Conservation (phyloP, 1,140 invertebrate genomes). For the Formica exsecta region DNA sequence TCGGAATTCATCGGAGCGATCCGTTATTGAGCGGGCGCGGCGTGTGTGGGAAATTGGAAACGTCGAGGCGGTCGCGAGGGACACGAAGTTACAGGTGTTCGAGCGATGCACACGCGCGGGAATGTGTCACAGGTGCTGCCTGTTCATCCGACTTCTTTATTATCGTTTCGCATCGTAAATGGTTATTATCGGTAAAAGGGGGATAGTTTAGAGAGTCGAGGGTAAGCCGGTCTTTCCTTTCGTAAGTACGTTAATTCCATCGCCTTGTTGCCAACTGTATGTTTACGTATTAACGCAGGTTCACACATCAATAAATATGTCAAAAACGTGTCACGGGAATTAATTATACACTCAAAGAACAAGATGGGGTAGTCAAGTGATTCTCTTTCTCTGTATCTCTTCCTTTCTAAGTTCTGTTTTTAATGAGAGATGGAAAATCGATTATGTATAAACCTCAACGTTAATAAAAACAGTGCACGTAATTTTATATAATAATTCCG, state of each 20-base stretch:
- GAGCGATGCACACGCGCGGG: slow-evolving; percentile 79
- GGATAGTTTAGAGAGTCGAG: slow-evolving; percentile 46
- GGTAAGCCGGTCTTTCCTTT: slow-evolving; percentile 35
- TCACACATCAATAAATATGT: slow-evolving; percentile 28
- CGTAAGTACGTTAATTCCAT: slow-evolving; percentile 12
- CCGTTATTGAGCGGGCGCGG: slow-evolving; percentile 72
- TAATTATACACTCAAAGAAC: background rate
- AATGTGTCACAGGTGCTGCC: slow-evolving; percentile 84
- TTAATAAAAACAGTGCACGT: background rate
- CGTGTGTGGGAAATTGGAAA: slow-evolving; percentile 80
- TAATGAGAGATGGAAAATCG: background rate
- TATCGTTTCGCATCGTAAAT: slow-evolving; percentile 80
- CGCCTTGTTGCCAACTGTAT: background rate
- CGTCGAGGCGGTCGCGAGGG: slow-evolving; percentile 38
- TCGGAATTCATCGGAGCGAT: slow-evolving; percentile 34
- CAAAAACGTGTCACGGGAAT: background rate
- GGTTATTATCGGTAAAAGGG: slow-evolving; percentile 70
- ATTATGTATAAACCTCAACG: background rate
- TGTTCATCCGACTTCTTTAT: slow-evolving; percentile 68
- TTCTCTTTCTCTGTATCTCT: background rate
- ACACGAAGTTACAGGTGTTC: slow-evolving; percentile 81
- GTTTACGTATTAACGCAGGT: background rate
- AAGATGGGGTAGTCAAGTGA: background rate
- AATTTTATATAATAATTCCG: background rate
- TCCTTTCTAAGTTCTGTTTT: background rate